Evolutionary conservation across 2,888 invertebrate genomes (phyloP), one percentile per base, ranked within the genome.

Genomic region (Gryllus longicercus): DNA sequence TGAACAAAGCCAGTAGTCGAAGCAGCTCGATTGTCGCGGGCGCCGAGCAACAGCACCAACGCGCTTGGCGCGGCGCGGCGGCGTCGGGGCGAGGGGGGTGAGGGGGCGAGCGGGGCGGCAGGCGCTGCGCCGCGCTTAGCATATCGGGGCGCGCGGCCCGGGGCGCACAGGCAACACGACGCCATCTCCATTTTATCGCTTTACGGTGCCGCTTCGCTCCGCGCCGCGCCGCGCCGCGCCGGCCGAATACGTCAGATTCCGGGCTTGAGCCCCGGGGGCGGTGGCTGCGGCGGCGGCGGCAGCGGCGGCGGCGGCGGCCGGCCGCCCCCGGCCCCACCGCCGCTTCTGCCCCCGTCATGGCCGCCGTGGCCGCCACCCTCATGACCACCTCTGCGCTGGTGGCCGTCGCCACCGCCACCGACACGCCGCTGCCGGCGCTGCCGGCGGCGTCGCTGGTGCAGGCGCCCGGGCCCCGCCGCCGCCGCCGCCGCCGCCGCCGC

Each of bases 151-250:
- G n/a, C 16, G 16, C 63, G 16, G n/a, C 14, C 16, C 16, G 4
- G 63, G 63, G 16, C 63, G 63, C 63, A 14, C 16, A 0, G 63
- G 12, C 63, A 16, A 63, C 63, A 63, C 63, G 63, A n/a, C 63
- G 63, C 63, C 16, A 63, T 63, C 63, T 63, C 63, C 63, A 63
- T 63, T 63, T 63, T 63, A 63, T 63, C 14, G 63, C 63, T 63
- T 63, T 63, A 63, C 63, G n/a, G 63, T 10, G 18, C 38, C 38
- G 38, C 38, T 38, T n/a, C n/a, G n/a, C n/a, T n/a, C n/a, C n/a
- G n/a, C n/a, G n/a, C 38, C 38, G 38, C 38, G 38, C 38, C 38
- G 38, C 38, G 4, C 38, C 38, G 38, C 25, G 25, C 51, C 51
- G 14, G 18, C 51, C 18, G 51, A 63, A 63, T 63, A 18, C 63